These are phyloP conservation scores for Butorides virescens DNA, from an alignment of 2,113 vertebrate species.

Conservation along the genomic window DNA sequence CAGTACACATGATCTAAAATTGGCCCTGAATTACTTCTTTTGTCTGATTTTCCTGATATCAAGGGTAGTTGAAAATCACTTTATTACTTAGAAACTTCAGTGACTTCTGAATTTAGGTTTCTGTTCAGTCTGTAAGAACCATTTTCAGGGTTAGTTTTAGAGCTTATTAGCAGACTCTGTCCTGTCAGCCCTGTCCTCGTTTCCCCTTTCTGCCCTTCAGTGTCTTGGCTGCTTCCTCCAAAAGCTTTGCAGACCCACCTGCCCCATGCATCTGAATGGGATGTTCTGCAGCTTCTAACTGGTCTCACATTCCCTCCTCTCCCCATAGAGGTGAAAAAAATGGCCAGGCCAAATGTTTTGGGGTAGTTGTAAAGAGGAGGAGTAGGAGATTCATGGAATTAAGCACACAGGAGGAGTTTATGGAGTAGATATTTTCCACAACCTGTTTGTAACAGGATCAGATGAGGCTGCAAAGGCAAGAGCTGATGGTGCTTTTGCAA, in stretches of 20 bases:
- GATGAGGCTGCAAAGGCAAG: background rate
- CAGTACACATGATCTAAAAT: background rate
- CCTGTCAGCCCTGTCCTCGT: background rate
- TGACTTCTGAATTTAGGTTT: constrained; percentile 11
- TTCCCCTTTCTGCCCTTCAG: background rate
- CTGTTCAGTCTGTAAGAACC: background rate
- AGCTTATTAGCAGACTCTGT: background rate
- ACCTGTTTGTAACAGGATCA: background rate
- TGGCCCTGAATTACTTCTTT: background rate
- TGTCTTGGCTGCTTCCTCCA: background rate
- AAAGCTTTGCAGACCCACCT: background rate
- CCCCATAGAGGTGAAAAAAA: background rate
- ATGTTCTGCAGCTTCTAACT: background rate
- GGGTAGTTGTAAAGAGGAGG: background rate
- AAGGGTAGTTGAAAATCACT: background rate
- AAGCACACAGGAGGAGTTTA: background rate
- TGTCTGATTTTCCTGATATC: background rate
- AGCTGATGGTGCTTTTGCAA: background rate
- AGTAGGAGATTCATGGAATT: background rate
- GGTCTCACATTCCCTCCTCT: background rate
- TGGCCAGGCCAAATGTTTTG: background rate
- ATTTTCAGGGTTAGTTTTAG: background rate
- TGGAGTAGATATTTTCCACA: background rate
- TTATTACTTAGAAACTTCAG: background rate
- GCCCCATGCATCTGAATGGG: background rate